Evolutionary conservation across 2,113 vertebrate genomes (phyloP).

Genomic region (Clupea harengus): DNA sequence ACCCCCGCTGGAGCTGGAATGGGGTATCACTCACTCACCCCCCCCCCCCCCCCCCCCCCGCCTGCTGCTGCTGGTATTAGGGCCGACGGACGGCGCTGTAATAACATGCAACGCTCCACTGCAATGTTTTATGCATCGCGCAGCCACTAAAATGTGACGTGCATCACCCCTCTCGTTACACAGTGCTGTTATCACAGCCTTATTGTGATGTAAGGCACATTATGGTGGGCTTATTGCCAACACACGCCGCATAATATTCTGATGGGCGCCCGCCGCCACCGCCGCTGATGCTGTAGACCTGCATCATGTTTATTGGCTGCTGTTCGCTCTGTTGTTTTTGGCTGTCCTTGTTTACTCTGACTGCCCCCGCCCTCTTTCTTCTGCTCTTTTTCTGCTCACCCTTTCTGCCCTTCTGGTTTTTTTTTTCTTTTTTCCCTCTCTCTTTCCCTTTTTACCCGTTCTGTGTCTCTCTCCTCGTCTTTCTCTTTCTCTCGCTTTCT

Average conservation of each 20-base stretch:
- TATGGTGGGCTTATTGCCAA: slow-evolving; percentile 7
- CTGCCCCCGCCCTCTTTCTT: neutral
- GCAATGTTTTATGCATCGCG: neutral
- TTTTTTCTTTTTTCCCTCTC: neutral
- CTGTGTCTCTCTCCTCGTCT: neutral
- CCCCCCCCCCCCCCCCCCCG: no score
- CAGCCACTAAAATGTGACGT: neutral
- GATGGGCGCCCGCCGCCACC: neutral
- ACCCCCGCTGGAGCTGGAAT: no score
- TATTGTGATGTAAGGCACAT: slow-evolving; percentile 1
- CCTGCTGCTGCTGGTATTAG: neutral
- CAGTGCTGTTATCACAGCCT: neutral
- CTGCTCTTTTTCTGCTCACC: neutral
- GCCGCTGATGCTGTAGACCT: neutral
- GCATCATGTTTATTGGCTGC: neutral
- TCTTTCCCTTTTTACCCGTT: neutral
- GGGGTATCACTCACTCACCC: neutral
- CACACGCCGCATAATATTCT: neutral
- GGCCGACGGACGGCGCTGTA: neutral
- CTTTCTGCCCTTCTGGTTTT: neutral
- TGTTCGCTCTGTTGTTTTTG: neutral
- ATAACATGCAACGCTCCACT: neutral
- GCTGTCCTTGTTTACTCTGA: neutral
- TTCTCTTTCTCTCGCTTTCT: neutral
- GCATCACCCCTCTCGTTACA: slow-evolving; percentile 1